Percentiles rank a stretch among this genome's conserved stretches.
Evolutionary conservation across 2,888 invertebrate species (phyloP).

Genomic region (Euproctis similis): DNA sequence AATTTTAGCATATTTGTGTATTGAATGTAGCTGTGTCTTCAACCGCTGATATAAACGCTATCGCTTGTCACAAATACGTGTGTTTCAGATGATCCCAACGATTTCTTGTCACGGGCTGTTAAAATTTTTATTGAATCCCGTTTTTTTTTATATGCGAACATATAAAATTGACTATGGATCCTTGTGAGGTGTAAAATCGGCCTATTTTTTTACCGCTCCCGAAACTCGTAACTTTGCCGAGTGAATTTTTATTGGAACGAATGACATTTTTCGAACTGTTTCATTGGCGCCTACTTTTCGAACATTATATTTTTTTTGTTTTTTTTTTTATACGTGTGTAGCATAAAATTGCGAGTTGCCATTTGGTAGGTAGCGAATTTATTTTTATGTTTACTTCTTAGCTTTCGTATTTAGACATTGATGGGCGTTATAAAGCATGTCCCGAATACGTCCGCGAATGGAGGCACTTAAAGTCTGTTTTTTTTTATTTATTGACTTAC

Average conservation of each 20-base stretch:
- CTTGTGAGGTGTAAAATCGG: conserved; percentile 63
- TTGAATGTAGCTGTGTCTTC: too few species aligned
- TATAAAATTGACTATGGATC: conserved; percentile 57
- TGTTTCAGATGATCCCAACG: conserved; percentile 32
- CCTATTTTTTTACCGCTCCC: conserved; percentile 63
- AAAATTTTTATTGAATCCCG: conserved; percentile 61
- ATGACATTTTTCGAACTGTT: conserved; percentile 51
- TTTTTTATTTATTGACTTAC: conserved; percentile 30
- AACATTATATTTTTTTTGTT: too few species aligned
- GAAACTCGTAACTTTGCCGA: conserved; percentile 52
- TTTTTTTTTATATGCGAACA: conserved; percentile 54
- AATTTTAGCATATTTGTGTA: too few species aligned
- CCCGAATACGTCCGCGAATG: conserved; percentile 24
- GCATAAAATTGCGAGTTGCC: conserved; percentile 32
- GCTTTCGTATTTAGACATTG: conserved; percentile 33
- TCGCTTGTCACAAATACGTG: conserved; percentile 6
- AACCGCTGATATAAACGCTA: too few species aligned
- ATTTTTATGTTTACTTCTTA: conserved; percentile 32
- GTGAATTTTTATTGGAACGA: conserved; percentile 62
- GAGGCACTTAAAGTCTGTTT: conserved; percentile 31
- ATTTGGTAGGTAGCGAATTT: conserved; percentile 37
- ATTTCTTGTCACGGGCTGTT: conserved; percentile 46
- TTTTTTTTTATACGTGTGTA: conserved; percentile 37
- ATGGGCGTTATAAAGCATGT: conserved; percentile 26
- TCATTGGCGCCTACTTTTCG: conserved; percentile 21